A percentile compares a stretch with the other conserved stretches of the same genome.
Conservation (phyloP, 2,113 vertebrate genomes). For the Camelus bactrianus region DNA sequence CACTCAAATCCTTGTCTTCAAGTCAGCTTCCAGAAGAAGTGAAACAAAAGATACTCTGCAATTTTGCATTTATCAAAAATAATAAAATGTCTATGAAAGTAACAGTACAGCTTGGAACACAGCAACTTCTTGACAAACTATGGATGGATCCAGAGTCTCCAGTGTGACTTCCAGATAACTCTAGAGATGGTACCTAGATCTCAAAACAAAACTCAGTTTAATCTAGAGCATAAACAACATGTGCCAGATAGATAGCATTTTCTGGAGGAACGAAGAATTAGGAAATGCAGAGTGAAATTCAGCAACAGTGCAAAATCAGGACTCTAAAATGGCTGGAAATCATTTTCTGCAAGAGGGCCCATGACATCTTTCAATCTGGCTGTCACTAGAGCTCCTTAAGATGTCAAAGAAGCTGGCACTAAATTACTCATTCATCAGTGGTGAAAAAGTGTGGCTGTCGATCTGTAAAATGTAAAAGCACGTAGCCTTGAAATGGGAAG, state of each 20-base stretch:
- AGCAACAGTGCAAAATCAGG: background rate
- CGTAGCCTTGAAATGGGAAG: constrained; percentile 60
- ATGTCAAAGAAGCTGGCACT: constrained; percentile 73
- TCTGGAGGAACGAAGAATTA: constrained; percentile 49
- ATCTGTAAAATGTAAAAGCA: constrained; percentile 76
- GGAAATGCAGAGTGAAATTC: constrained; percentile 7
- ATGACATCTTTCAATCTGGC: constrained; percentile 45
- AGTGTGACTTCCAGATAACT: constrained; percentile 32
- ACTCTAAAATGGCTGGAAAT: constrained; percentile 57
- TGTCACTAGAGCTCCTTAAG: constrained; percentile 57
- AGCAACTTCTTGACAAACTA: constrained; percentile 40
- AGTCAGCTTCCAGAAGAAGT: constrained; percentile 31
- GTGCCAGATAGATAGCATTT: constrained; percentile 44
- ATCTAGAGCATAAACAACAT: constrained; percentile 25
- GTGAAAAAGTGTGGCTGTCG: background rate
- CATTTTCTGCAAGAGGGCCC: background rate
- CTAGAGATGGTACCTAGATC: background rate
- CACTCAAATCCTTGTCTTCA: background rate
- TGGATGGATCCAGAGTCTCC: constrained; percentile 1
- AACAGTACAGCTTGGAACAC: constrained; percentile 45
- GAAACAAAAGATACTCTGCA: constrained; percentile 7
- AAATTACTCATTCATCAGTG: constrained; percentile 64
- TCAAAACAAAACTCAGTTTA: constrained; percentile 31
- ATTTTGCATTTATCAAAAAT: constrained; percentile 49
- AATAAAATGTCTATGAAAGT: constrained; percentile 33